Base-by-base conservation (phyloP, 2,113 vertebrate genomes). In the Gymnogyps californianus region DNA sequence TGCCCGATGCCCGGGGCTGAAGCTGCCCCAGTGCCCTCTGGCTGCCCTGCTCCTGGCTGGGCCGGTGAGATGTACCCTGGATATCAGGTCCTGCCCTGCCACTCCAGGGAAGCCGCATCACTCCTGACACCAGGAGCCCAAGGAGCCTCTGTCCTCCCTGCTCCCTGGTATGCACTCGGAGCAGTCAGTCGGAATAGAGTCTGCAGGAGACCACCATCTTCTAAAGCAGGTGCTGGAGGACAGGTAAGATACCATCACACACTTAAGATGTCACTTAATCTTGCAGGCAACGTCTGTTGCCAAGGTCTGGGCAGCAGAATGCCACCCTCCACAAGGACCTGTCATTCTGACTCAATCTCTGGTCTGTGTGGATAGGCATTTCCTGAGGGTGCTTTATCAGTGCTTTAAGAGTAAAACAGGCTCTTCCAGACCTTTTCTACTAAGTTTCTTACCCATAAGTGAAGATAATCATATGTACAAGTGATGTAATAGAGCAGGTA, bases 11-110 rank as follows among this genome's bases (percentile, higher is more conserved):
- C 44, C 0, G 2, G 8, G 55, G 10, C 9, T 51, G 24, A 32
- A 26, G 22, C 26, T 64, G 32, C 24, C 42, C 11, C 9, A 1
- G 34, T 42, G 36, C 6, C 28, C 5, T n/a, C n/a, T 0, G 0
- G 16, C 34, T 28, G 10, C n/a, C 34, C 40, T 49, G 44, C 19
- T 34, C 9, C 44, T 40, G 44, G 32, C 24, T 29, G 10, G 19
- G 4, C 38, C 8, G 2, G 5, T 31, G 28, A 31, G 29, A 58
- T 0, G 0, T 21, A 15, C 12, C 10, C 16, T 14, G 40, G 49
- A 20, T 1, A 1, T 31, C n/a, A 18, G n/a, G 11, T 8, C 28
- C 21, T 61, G 26, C 10, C n/a, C n/a, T 32, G 47, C 38, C 11
- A 44, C 11, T 26, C 46, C 44, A 69, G 25, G 32, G 38, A 51